A percentile compares a stretch with the other conserved stretches of the same genome.
Conservation (phyloP, 2,888 invertebrate species). For the Chromoteleia sp. region DNA sequence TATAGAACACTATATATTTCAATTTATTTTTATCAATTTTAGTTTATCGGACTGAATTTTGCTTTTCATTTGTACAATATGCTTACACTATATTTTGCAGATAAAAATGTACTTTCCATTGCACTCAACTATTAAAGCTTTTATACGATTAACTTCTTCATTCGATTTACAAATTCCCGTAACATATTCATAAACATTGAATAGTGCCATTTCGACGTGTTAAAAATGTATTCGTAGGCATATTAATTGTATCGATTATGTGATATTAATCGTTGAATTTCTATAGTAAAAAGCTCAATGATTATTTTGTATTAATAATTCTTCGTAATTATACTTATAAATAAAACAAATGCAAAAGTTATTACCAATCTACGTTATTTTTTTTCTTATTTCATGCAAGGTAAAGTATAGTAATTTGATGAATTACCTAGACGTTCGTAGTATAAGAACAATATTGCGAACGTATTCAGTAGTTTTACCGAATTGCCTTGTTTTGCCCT, state of each 20-base stretch:
- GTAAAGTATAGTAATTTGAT: neutral
- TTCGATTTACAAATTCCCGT: neutral
- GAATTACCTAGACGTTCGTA: neutral
- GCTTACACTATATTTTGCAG: constrained; percentile 1
- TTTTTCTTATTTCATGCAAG: neutral
- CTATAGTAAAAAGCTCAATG: neutral
- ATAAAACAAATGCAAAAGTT: neutral
- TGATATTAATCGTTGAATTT: neutral
- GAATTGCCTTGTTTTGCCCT: no score
- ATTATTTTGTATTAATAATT: neutral
- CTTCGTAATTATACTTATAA: neutral
- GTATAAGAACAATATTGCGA: neutral
- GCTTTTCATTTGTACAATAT: neutral
- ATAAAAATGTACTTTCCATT: neutral
- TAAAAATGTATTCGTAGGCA: constrained; percentile 26
- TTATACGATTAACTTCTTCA: neutral
- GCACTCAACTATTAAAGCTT: neutral
- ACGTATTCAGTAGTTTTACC: no score
- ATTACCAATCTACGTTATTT: constrained; percentile 1
- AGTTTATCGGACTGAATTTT: neutral
- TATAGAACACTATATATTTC: neutral
- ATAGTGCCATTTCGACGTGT: constrained; percentile 2
- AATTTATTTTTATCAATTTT: neutral
- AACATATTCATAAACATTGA: neutral
- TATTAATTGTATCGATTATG: neutral